These are phyloP conservation scores for Emberiza fucata DNA, from an alignment of 2,113 vertebrate genomes.

Conservation along the genomic window DNA sequence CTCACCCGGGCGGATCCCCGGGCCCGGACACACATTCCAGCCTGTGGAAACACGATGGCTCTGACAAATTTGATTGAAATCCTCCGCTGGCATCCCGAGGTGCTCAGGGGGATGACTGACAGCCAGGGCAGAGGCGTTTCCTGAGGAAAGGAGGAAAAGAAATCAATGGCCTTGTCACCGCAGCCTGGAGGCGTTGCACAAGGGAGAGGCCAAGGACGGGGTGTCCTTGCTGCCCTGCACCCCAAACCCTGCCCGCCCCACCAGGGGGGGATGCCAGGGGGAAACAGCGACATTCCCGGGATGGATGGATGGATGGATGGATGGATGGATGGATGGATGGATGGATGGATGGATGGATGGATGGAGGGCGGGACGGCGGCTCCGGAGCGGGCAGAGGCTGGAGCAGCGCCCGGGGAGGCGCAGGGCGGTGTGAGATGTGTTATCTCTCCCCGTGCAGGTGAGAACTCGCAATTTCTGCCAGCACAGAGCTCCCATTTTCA, in stretches of 20 bases:
- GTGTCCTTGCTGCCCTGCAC: background rate
- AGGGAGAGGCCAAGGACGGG: background rate
- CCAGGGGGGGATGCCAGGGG: too few species aligned
- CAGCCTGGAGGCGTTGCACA: background rate
- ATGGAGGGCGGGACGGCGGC: background rate
- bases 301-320: background rate
- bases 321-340: background rate
- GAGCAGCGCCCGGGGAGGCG: background rate
- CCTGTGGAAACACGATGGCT: background rate
- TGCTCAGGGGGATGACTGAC: background rate
- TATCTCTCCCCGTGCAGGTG: background rate
- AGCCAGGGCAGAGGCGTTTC: background rate
- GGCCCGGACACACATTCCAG: background rate
- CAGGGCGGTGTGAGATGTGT: background rate
- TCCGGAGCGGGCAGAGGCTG: background rate
- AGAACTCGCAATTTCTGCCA: background rate
- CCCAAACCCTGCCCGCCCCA: rapidly evolving
- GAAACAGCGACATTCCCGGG: background rate
- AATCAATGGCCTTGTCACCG: background rate
- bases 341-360: background rate
- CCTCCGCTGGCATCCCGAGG: background rate
- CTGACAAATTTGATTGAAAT: background rate
- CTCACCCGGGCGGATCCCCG: background rate
- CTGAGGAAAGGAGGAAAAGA: background rate
- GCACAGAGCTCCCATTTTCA: rapidly evolving